These are phyloP conservation scores for Maconellicoccus hirsutus DNA, from an alignment of 1,140 invertebrate species.

Conservation along the genomic window DNA sequence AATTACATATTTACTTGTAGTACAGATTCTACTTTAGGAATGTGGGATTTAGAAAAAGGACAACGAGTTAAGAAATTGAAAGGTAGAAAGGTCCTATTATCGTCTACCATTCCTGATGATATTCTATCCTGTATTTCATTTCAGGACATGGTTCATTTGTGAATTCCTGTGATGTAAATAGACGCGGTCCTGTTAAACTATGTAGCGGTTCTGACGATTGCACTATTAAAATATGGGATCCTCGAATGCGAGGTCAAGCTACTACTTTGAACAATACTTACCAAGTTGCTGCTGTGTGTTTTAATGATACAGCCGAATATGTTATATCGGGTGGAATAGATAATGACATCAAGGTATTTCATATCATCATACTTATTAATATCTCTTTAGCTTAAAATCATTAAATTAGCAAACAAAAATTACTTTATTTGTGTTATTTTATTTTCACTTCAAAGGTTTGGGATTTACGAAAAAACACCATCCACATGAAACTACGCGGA, in stretches of 20 bases:
- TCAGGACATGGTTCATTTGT: conserved; percentile 74
- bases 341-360: conserved; percentile 89
- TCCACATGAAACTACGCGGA: conserved; percentile 72
- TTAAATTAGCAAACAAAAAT: background rate
- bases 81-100: conserved; percentile 36
- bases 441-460: conserved; percentile 50
- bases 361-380: conserved; percentile 11
- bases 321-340: conserved; percentile 85
- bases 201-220: conserved; percentile 93
- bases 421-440: background rate
- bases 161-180: conserved; percentile 65
- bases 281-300: conserved; percentile 79
- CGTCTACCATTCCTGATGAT: background rate
- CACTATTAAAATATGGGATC: conserved; percentile 84
- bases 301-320: conserved; percentile 93
- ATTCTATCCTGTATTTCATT: background rate
- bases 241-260: conserved; percentile 56
- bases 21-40: conserved; percentile 86
- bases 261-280: conserved; percentile 72
- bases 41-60: conserved; percentile 88
- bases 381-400: background rate
- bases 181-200: conserved; percentile 76
- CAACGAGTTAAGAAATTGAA: conserved; percentile 82
- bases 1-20: conserved; percentile 79
- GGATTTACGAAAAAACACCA: conserved; percentile 85